Percentiles rank a stretch among this genome's conserved stretches.
phyloP scores from a whole-genome alignment of 2,888 invertebrate genomes.

The Ichneumon xanthorius region DNA sequence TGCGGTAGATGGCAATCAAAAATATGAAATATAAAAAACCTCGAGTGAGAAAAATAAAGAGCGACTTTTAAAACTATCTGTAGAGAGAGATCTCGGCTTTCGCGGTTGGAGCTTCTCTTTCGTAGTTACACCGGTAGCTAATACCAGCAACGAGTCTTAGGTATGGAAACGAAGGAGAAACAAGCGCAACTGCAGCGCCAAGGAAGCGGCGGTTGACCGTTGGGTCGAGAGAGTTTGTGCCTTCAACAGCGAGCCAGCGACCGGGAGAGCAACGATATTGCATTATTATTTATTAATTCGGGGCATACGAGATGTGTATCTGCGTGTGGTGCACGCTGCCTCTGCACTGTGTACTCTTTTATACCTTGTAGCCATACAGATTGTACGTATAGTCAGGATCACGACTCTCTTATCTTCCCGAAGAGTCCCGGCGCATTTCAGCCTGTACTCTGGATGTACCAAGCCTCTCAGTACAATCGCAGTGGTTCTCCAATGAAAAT shows the following conservation, averaged over 20 bases:
- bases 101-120: slow-evolving; percentile 2
- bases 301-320: slow-evolving; percentile 82
- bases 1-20: neutral
- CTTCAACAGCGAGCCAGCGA: slow-evolving; percentile 44
- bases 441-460: slow-evolving; percentile 64
- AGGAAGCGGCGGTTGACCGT: slow-evolving; percentile 64
- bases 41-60: slow-evolving; percentile 6
- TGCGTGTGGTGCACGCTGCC: slow-evolving; percentile 75
- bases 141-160: slow-evolving; percentile 30
- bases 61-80: slow-evolving; percentile 8
- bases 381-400: slow-evolving; percentile 75
- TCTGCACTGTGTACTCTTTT: slow-evolving; percentile 46
- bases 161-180: slow-evolving; percentile 32
- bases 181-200: slow-evolving; percentile 7
- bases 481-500: slow-evolving; percentile 16
- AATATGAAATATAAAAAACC: neutral
- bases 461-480: slow-evolving; percentile 10
- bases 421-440: slow-evolving; percentile 67
- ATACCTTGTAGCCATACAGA: slow-evolving; percentile 21
- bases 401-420: slow-evolving; percentile 82
- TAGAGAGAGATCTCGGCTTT: slow-evolving; percentile 18
- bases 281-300: slow-evolving; percentile 85
- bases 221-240: slow-evolving; percentile 63
- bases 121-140: slow-evolving; percentile 16
- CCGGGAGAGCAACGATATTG: slow-evolving; percentile 78